Base-by-base conservation (phyloP, 2,797 vertebrate genomes). In the Odontamblyopus lacepedii region DNA sequence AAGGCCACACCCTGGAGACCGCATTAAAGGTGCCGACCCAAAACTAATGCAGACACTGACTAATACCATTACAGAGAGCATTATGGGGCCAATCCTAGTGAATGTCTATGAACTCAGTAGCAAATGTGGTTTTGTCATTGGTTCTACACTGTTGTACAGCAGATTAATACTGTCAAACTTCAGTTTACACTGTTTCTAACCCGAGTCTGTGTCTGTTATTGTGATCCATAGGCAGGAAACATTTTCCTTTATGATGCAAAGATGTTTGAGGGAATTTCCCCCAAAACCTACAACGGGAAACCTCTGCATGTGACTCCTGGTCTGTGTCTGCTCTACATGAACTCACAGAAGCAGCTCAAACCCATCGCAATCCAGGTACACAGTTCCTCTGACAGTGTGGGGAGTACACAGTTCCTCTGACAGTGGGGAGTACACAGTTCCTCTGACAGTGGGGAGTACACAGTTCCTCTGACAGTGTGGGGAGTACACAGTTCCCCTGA, bases 331-430 rank as follows among this genome's bases (percentile, higher is more conserved):
- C 57, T 91, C 63, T 88, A 91, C 72, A 0, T 71, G 61, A 90
- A 87, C 60, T 78, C 75, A 48, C 56, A 88, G 19, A 69, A 79
- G 2, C 83, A 87, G 82, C 73, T 91, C 56, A 82, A 73, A 68
- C 89, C 89, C 4, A 79, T 89, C 51, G 88, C 89, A 48, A 91
- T 89, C 69, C 87, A 89, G 87, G 88, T 90, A 84, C 38, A 61
- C 61, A 23, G 12, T 27, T 16, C 61, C 19, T 15, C 32, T 38
- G 2, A 19, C 8, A 41, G 26, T 19, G 19, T 59, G 56, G 23
- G 12, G 2, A 12, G 2, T 26, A 12, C 23, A 23, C 23, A 23
- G 23, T 23, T 23, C 23, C 23, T 23, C 23, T 23, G 23, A 23
- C 23, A 23, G 23, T 23, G 23, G 23, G 23, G 23, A 23, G 23